Evolutionary conservation across 2,113 vertebrate genomes (phyloP), one percentile per base, ranked within the genome.

Genomic region (Peromyscus leucopus): DNA sequence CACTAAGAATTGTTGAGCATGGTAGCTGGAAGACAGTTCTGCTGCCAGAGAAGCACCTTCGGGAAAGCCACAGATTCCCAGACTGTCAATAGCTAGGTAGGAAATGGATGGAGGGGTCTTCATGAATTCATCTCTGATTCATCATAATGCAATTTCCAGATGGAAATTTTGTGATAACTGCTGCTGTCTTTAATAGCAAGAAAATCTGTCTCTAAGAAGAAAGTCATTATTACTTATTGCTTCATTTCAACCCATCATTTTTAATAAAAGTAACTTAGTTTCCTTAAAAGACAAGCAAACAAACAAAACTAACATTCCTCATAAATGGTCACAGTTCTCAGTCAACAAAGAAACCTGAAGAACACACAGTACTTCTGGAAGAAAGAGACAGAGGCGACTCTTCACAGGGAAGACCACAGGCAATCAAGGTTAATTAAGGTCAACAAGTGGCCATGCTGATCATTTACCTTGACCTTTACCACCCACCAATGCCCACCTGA

Each of bases 61-160:
- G 7, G 12, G 57, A 63, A 39, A 67, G n/a, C 39, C 3, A 21
- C 31, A 26, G 10, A 26, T 39, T 48, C 24, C 90, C 71, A 59
- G 63, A 12, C 10, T 55, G 4, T 7, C 39, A 33, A 67, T 1
- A 42, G 63, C 24, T 26, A 19, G 24, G 21, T 48, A 8, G 0
- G 1, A 78, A 91, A 46, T 19, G 24, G 22, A 76, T 17, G 13
- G 42, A 83, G 26, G 33, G 24, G 12, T 59, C 67, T 63, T 63
- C 36, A 6, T 17, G 16, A 1, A 0, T 0, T 31, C 51, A 1
- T 31, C 59, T 59, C 59, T 48, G 26, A 2, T 7, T 24, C 5
- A 22, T 46, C 10, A 28, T 26, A 17, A 36, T 0, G 8, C 10
- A 10, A 31, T 10, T 36, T 89, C 89, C 19, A 80, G 57, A 78